Evolutionary conservation across 2,113 vertebrate species (phyloP), one percentile per base, ranked within the genome.

Genomic region (Tragelaphus scriptus): DNA sequence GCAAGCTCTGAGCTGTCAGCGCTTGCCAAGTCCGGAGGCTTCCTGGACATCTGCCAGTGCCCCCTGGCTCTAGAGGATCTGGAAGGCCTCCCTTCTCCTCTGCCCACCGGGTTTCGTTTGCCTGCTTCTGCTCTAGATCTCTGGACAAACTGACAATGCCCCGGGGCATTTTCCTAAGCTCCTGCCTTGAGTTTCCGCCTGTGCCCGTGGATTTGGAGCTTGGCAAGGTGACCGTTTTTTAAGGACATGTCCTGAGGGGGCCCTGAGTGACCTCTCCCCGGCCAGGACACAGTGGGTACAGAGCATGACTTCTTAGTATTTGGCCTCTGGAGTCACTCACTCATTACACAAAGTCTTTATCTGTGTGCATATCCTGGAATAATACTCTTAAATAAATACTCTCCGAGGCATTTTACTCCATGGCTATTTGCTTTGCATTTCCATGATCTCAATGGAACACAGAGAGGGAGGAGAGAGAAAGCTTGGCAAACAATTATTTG

Each of bases 401-500:
- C 86, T 91, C 92, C 1, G 0, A 87, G 1, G 49, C 53, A 6
- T 95, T 98, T 98, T 97, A 91, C 94, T 96, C 98, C 91, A 51
- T 59, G 85, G 95, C n/a, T 97, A 88, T 94, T 97, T 97, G 94
- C 98, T 98, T 98, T 98, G 95, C 58, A 88, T 98, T 98, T 98
- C 96, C 3, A 1, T 98, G 96, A 96, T 98, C 96, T 98, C 98
- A 98, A 79, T 97, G 98, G 98, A 96, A 92, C 97, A 97, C 94
- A 96, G 97, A 97, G 97, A 88, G 97, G 97, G 81, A 88, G 93
- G 94, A 95, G 80, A 80, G 28, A 53, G 94, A 32, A 94, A 88
- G 93, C 94, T 98, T 98, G 98, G 98, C 98, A 98, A 98, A 99
- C 95, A 98, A 92, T 91, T 91, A 59, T 89, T 95, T 40, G 89